A percentile compares a stretch with the other conserved stretches of the same genome.
Evolutionary conservation across 2,888 invertebrate genomes (phyloP).

Genomic region (Trissolcus brochymenae): DNA sequence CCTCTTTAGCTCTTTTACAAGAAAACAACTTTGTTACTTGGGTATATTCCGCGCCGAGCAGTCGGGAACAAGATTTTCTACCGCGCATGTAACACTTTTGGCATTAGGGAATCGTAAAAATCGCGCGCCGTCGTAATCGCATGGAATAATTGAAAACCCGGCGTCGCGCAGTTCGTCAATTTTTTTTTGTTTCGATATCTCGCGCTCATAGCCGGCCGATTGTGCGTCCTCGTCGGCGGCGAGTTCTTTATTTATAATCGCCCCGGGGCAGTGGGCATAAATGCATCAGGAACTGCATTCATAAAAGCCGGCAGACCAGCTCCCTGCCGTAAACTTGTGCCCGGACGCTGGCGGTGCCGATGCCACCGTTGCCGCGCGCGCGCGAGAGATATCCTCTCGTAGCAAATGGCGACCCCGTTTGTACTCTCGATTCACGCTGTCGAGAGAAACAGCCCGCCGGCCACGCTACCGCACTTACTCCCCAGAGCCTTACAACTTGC

Average conservation of each 20-base stretch:
- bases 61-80: slow-evolving; percentile 35
- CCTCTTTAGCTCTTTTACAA: slow-evolving; percentile 37
- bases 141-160: slow-evolving; percentile 73
- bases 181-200: slow-evolving; percentile 37
- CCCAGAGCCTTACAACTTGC: slow-evolving; percentile 35
- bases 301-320: slow-evolving; percentile 65
- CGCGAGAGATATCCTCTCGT: slow-evolving; percentile 55
- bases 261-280: slow-evolving; percentile 70
- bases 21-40: slow-evolving; percentile 50
- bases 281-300: slow-evolving; percentile 71
- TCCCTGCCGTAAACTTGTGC: slow-evolving; percentile 58
- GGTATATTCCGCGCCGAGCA: background rate
- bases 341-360: slow-evolving; percentile 56
- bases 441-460: slow-evolving; percentile 60
- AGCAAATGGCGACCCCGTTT: slow-evolving; percentile 68
- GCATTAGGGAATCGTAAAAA: slow-evolving; percentile 42
- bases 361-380: slow-evolving; percentile 60
- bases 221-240: slow-evolving; percentile 28
- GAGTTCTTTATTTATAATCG: slow-evolving; percentile 72
- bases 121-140: slow-evolving; percentile 68
- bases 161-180: slow-evolving; percentile 53
- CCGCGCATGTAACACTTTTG: slow-evolving; percentile 44
- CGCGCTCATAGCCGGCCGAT: slow-evolving; percentile 23
- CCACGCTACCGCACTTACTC: slow-evolving; percentile 69
- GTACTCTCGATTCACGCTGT: slow-evolving; percentile 60